phyloP scores from a whole-genome alignment of 2,113 vertebrate genomes.

The Meriones unguiculatus region DNA sequence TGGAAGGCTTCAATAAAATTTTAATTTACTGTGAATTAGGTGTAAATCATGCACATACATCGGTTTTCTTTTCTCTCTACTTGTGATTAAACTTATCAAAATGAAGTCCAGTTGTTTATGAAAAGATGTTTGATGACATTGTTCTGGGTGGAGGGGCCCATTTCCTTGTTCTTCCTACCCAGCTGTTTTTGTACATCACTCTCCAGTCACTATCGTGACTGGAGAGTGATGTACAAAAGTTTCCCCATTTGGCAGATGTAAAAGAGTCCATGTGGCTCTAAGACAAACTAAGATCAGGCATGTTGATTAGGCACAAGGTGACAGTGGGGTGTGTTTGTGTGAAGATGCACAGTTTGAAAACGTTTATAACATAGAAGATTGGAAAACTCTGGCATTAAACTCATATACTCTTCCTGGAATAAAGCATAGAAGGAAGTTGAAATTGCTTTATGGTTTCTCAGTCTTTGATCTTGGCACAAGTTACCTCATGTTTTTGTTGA shows the following conservation, averaged over 20 bases:
- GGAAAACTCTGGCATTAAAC: constrained; percentile 49
- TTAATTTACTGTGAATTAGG: not conserved
- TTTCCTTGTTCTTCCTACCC: not conserved
- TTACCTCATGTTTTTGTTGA: not conserved
- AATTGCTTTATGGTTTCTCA: not conserved
- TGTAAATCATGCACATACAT: not conserved
- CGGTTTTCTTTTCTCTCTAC: not conserved
- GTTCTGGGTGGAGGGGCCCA: not conserved
- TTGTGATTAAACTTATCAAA: not conserved
- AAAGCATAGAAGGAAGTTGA: not conserved
- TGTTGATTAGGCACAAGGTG: constrained; percentile 56
- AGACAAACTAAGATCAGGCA: constrained; percentile 57
- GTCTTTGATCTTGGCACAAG: not conserved
- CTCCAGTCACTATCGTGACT: constrained; percentile 46
- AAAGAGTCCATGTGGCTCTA: constrained; percentile 45
- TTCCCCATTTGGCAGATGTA: constrained; percentile 54
- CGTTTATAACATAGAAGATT: constrained; percentile 38
- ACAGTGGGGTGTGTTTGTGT: constrained; percentile 21
- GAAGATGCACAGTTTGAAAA: constrained; percentile 64
- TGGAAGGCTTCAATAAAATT: constrained; percentile 32
- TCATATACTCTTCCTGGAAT: constrained; percentile 49
- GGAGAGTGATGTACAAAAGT: too few relatives aligned
- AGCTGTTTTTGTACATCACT: not conserved
- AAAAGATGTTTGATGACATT: constrained; percentile 22
- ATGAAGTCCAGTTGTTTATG: constrained; percentile 16